A percentile compares a stretch with the other conserved stretches of the same genome.
Conservation (phyloP, 2,888 invertebrate genomes). For the Panzeria rudis region DNA sequence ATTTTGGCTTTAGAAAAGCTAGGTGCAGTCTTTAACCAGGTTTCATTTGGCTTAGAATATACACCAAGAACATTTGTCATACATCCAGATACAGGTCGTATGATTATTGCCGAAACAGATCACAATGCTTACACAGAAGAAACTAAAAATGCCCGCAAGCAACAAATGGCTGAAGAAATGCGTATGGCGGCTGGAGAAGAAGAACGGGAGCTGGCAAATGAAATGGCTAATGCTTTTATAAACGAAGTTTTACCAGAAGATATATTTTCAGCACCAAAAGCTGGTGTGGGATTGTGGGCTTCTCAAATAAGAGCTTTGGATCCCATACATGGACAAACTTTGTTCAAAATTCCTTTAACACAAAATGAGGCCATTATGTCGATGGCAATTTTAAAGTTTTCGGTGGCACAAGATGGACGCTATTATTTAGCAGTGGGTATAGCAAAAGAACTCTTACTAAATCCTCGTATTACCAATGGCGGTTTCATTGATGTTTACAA, state of each 20-base stretch:
- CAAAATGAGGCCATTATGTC: constrained; percentile 99
- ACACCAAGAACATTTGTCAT: constrained; percentile 98
- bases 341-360: constrained; percentile 91
- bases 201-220: constrained; percentile 96
- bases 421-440: constrained; percentile 93
- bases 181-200: constrained; percentile 98
- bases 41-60: constrained; percentile 95
- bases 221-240: constrained; percentile 98
- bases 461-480: constrained; percentile 91
- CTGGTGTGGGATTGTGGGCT: constrained; percentile 98
- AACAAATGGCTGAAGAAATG: constrained; percentile 99
- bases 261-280: constrained; percentile 97
- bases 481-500: constrained; percentile 94
- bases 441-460: constrained; percentile 94
- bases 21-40: constrained; percentile 99
- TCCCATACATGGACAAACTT: constrained; percentile 91
- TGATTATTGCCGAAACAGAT: constrained; percentile 97
- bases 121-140: constrained; percentile 99
- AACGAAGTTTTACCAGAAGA: constrained; percentile 97
- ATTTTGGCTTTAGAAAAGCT: constrained; percentile 99
- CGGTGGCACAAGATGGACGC: constrained; percentile 84
- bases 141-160: constrained; percentile 93
- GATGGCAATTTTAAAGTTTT: constrained; percentile 92
- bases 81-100: constrained; percentile 94
- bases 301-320: constrained; percentile 94